Evolutionary conservation across 2,888 invertebrate species (phyloP).

Genomic region (Agrochola circellaris): DNA sequence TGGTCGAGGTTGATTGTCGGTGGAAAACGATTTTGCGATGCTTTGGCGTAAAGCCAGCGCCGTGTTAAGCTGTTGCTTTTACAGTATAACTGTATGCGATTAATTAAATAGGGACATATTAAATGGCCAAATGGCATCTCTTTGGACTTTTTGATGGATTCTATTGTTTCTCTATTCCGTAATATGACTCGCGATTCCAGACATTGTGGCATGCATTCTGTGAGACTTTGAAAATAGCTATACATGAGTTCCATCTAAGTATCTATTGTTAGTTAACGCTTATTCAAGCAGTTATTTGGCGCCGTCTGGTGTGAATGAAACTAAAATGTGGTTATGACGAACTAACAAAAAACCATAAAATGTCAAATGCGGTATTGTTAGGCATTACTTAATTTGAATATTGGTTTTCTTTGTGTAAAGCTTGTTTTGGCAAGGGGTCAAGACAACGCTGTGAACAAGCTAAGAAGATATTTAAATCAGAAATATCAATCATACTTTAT

Average conservation of each 20-base stretch:
- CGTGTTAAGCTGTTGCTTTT: conserved; percentile 38
- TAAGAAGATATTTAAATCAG: conserved; percentile 20
- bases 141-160: conserved; percentile 20
- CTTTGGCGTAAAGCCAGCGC: conserved; percentile 67
- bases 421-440: conserved; percentile 39
- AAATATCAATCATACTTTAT: conserved; percentile 11
- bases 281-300: conserved; percentile 42
- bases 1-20: conserved; percentile 61
- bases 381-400: conserved; percentile 19
- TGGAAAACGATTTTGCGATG: conserved; percentile 67
- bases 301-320: conserved; percentile 39
- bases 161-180: conserved; percentile 19
- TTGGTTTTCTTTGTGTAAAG: conserved; percentile 17
- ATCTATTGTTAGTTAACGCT: conserved; percentile 43
- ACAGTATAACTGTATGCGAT: conserved; percentile 25
- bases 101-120: conserved; percentile 45
- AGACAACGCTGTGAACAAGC: conserved; percentile 13
- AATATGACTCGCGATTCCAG: conserved; percentile 13
- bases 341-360: conserved; percentile 29
- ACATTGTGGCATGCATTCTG: conserved; percentile 25
- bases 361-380: conserved; percentile 36
- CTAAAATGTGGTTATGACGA: conserved; percentile 33
- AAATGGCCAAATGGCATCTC: neutral
- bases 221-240: conserved; percentile 33
- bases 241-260: conserved; percentile 35